phyloP scores from a whole-genome alignment of 1,140 invertebrate genomes.

The Schmidtea mediterranea region DNA sequence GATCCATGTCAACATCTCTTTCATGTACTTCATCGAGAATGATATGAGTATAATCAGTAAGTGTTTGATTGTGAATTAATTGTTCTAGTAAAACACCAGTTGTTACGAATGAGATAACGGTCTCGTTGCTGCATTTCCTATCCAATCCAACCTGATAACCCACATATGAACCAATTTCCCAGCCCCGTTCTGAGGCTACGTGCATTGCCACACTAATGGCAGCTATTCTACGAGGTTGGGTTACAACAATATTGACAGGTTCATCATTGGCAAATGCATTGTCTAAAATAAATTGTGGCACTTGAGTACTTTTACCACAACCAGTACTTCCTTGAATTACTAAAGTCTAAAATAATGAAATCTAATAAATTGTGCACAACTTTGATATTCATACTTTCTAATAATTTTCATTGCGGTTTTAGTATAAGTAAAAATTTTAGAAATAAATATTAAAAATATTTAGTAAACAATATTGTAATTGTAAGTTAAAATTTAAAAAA shows the following conservation, averaged over 20 bases:
- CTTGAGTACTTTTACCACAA: conserved; percentile 87
- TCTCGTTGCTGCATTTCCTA: conserved; percentile 20
- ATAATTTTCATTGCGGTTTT: too few species aligned
- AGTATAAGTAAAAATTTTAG: too few species aligned
- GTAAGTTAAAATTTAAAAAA: too few species aligned
- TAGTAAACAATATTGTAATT: too few species aligned
- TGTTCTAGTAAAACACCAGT: conserved; percentile 73
- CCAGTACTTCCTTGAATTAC: conserved; percentile 57
- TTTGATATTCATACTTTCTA: too few species aligned
- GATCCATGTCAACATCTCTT: conserved; percentile 73
- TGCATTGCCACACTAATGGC: conserved; percentile 16
- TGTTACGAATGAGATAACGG: conserved; percentile 85
- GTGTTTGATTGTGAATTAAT: conserved; percentile 47
- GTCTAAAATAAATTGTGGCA: conserved; percentile 29
- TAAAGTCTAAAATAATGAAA: conserved; percentile 34
- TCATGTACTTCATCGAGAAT: conserved; percentile 65
- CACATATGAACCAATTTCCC: background rate
- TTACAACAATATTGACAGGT: conserved; percentile 34
- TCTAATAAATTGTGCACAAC: too few species aligned
- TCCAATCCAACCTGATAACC: conserved; percentile 7
- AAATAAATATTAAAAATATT: too few species aligned
- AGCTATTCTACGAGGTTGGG: conserved; percentile 22
- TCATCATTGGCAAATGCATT: conserved; percentile 36
- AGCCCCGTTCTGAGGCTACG: conserved; percentile 16
- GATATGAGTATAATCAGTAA: conserved; percentile 22